Evolutionary conservation across 2,797 vertebrate genomes (phyloP), one percentile per base, ranked within the genome.

Genomic region (Carapus acus): DNA sequence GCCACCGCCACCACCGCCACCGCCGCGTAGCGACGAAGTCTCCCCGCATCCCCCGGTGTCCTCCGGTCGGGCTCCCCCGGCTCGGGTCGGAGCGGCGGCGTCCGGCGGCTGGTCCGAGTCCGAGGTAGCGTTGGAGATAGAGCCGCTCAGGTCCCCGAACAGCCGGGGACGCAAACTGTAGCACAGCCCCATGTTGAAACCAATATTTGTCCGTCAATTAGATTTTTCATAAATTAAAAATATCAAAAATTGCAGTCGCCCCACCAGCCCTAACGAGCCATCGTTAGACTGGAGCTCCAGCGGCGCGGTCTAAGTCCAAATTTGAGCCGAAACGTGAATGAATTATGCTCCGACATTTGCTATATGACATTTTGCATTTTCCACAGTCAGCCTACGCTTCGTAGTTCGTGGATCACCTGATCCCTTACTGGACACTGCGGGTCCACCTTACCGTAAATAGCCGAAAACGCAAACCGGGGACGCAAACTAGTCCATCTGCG

Each of bases 91-190:
- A 19, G 72, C 71, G 43, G 83, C 74, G 27, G 85, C 71, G 78
- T 92, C 91, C 12, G 79, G 83, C 46, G 83, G 85, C 65, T 81
- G 85, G 67, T 92, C 92, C 22, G 90, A 89, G 68, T 91, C 90
- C 76, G 89, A 86, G 76, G 90, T 88, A 59, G 89, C 86, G 74
- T 88, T 87, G 60, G 87, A 88, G 74, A 90, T 85, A 64, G 87
- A 88, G 49, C 90, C 91, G 65, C 85, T 91, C 65, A 90, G 79
- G 70, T 91, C 91, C 69, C 93, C 92, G 79, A 96, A 96, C 74
- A 96, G 90, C 85, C 93, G 91, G 81, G 94, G 94, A 80, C 93
- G 91, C 83, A 97, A 81, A 73, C 93, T 95, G 85, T 96, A 94
- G 83, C 94, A 97, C 85, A 96, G 89, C 85, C 94, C 94, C 94